phyloP scores from a whole-genome alignment of 2,888 invertebrate genomes.

The Patella pellucida region DNA sequence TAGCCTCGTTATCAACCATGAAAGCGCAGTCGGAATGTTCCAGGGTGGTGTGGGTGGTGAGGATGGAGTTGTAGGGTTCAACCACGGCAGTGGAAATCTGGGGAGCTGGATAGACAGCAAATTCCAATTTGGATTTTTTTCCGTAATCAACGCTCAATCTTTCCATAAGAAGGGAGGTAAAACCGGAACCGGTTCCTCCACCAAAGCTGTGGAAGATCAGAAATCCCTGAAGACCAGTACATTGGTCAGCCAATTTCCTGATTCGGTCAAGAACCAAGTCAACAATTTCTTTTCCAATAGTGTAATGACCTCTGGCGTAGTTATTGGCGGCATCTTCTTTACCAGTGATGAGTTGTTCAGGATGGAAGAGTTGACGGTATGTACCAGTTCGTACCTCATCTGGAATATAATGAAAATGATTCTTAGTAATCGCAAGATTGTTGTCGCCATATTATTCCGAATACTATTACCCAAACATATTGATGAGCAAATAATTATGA shows the following conservation, averaged over 20 bases:
- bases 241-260: slow-evolving; percentile 74
- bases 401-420: slow-evolving; percentile 29
- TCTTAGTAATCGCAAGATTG: too few relatives aligned
- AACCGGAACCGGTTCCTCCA: slow-evolving; percentile 77
- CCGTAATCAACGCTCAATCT: slow-evolving; percentile 86
- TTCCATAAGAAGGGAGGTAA: slow-evolving; percentile 90
- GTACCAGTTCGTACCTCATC: slow-evolving; percentile 73
- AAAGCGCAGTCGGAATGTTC: slow-evolving; percentile 97
- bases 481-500: too few relatives aligned
- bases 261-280: slow-evolving; percentile 82
- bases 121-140: slow-evolving; percentile 72
- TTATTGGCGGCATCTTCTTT: slow-evolving; percentile 99
- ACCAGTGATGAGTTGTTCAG: slow-evolving; percentile 96
- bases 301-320: slow-evolving; percentile 97
- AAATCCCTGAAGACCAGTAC: slow-evolving; percentile 68
- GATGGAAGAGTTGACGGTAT: slow-evolving; percentile 96
- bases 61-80: slow-evolving; percentile 95
- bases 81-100: slow-evolving; percentile 93
- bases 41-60: slow-evolving; percentile 93
- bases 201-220: slow-evolving; percentile 73
- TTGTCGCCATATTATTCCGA: too few relatives aligned
- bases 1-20: slow-evolving; percentile 94
- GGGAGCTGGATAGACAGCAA: slow-evolving; percentile 91
- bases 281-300: slow-evolving; percentile 87
- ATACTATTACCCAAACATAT: too few relatives aligned